phyloP scores from a whole-genome alignment of 2,113 vertebrate genomes.

The Taurulus bubalis region DNA sequence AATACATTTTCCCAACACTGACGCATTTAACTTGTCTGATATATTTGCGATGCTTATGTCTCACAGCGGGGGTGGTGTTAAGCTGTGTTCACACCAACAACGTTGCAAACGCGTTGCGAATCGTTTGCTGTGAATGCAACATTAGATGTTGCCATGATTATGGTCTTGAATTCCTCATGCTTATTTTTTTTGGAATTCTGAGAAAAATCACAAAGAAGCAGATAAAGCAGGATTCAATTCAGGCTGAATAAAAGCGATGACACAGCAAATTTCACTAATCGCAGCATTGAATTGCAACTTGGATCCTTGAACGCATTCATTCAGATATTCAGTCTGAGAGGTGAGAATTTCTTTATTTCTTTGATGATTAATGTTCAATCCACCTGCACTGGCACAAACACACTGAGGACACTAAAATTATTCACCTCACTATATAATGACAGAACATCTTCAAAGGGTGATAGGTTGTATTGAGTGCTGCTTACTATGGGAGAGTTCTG shows the following conservation, averaged over 20 bases:
- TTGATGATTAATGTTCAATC: constrained; percentile 5
- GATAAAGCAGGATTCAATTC: neutral
- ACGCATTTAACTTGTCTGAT: too few relatives aligned
- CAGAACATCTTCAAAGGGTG: neutral
- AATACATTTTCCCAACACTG: too few relatives aligned
- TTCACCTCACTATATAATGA: neutral
- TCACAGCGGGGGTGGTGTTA: too few relatives aligned
- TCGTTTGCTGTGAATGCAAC: too few relatives aligned
- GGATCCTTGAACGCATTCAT: constrained; percentile 13
- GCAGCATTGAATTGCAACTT: neutral
- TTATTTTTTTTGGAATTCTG: neutral
- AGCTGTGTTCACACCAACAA: too few relatives aligned
- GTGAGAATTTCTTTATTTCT: neutral
- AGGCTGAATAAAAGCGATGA: neutral
- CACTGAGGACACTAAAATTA: neutral
- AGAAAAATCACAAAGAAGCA: neutral
- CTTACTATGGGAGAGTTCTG: neutral
- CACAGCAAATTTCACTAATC: neutral
- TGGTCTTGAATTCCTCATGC: too few relatives aligned
- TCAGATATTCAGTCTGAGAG: neutral
- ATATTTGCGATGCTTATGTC: too few relatives aligned
- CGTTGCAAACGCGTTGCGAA: too few relatives aligned
- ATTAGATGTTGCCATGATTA: too few relatives aligned
- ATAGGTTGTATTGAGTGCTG: neutral
- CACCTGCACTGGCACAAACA: neutral